Evolutionary conservation across 1,140 invertebrate genomes (phyloP), one percentile per base, ranked within the genome.

Genomic region (Andricus grossulariae): DNA sequence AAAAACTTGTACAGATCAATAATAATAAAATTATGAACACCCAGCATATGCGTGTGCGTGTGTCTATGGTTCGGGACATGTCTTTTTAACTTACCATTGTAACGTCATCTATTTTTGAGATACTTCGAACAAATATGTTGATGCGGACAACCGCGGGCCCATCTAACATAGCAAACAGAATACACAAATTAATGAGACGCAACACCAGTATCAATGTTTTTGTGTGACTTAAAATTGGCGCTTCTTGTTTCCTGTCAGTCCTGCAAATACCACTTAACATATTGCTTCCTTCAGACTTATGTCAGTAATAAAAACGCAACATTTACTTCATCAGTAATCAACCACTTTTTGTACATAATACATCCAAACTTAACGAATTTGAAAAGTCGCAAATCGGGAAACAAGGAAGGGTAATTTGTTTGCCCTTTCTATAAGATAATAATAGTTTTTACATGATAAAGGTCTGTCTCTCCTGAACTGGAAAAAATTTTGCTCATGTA

Each of bases 81-180:
- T 85, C 80, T 82, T 84, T 86, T 85, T 73, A 88, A 97, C 96
- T 97, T 97, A 97, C 97, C 97, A 98, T 98, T 88, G 97, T 98
- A 92, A 98, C 97, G 94, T 98, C 97, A 96, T 98, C 97, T 94
- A 98, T 98, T 95, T 98, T 98, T 93, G 97, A 97, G 94, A 98
- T 98, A 96, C 97, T 98, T 94, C 97, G 94, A 92, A 98, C 95
- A 95, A 97, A 98, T 94, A 98, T 97, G 95, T 98, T 98, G 94
- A 98, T 97, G 93, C 94, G 94, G 92, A 97, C 96, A 93, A 96
- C 94, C 90, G 96, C 95, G 91, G 96, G 96, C 92, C 96, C 96
- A 96, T 96, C 96, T 96, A 94, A 93, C 87, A 92, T 92, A 88
- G 87, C 88, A 92, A 92, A 91, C 87, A 92, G 86, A 90, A 89